Base-by-base conservation (phyloP, 2,113 vertebrate species). In the Catagonus wagneri region DNA sequence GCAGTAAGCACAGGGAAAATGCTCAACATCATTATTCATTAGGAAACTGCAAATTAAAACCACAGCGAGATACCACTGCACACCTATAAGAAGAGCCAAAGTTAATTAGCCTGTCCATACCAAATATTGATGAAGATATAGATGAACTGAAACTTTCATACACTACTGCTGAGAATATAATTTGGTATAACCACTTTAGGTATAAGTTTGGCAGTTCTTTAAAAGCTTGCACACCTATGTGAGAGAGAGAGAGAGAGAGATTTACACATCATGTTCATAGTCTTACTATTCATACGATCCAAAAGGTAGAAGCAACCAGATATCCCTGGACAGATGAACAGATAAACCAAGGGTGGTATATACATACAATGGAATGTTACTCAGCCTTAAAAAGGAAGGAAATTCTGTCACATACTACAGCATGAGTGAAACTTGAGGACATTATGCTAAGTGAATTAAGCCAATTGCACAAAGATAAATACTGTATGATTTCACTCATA, bases 41-140 rank as follows among this genome's bases (percentile, higher is more conserved):
- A 50, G 54, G 34, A 87, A 93, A 95, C 27, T 56, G 50, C 54
- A 81, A 58, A 89, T 76, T 69, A 61, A 92, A 85, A 36, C 60
- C 61, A 68, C 52, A 75, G 10, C 63, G 66, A 63, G 29, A 56
- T 75, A 80, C 20, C 32, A 16, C 68, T 52, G 11, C 4, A 17
- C 4, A 68, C 15, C 44, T 85, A 89, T 4, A 71, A 86, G 52
- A 86, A 66, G 12, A 94, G 50, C 63, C 71, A 36, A 92, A 50
- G 76, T 92, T 81, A 52, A 17, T 84, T 89, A 94, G 34, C 72
- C 61, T 86, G 16, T 12, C 60, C 36, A 32, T 56, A 89, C 16
- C 44, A 85, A 80, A 84, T 52, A 32, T 52, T 69, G 39, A 66
- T 17, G 34, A 88, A n/a, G 68, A 58, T 61, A 3, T 74, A 16